Base-by-base conservation (phyloP, 1,140 invertebrate genomes). In the Bombus balteatus region DNA sequence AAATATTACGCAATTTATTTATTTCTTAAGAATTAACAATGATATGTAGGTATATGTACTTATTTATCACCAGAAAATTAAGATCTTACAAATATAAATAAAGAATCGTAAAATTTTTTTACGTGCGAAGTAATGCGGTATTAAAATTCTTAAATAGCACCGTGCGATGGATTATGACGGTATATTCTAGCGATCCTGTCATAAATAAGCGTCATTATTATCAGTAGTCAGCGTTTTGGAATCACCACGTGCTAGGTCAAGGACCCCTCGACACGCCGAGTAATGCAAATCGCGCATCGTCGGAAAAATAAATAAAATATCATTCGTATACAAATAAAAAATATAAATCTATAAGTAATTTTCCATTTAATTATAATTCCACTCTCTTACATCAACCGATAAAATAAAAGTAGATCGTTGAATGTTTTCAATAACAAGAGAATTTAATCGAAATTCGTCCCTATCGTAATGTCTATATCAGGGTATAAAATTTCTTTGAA, bases 201-300 rank as follows among this genome's bases (percentile, higher is more conserved):
- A n/a, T 43, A 72, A 70, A 85, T 57, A 71, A 59, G 43, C 32
- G 43, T 65, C 53, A 32, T 87, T 87, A 71, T 88, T 82, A 28
- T 78, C 65, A 90, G 32, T 62, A 53, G 71, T 90, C 76, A 87
- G 89, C 81, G 65, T 91, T 91, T 87, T 66, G 62, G 79, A 78
- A 71, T 73, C 25, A 71, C 22, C 28, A 43, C 13, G 39, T n/a
- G 85, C 66, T 83, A 70, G 89, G 90, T 91, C 89, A 91, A 91
- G 82, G 82, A 91, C 87, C 90, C 39, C 68, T 41, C 25, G 68
- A 68, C 57, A 34, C 53, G 39, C 76, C 74, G 77, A 87, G 77
- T 73, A 72, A 74, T 59, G 73, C 66, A 84, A 87, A 81, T 83
- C 80, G 59, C 34, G 75, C n/a, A 12, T 41, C 22, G 10, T 43